These are phyloP conservation scores for Ardeotis arabs DNA, from an alignment of 2,113 vertebrate genomes.

Conservation along the genomic window DNA sequence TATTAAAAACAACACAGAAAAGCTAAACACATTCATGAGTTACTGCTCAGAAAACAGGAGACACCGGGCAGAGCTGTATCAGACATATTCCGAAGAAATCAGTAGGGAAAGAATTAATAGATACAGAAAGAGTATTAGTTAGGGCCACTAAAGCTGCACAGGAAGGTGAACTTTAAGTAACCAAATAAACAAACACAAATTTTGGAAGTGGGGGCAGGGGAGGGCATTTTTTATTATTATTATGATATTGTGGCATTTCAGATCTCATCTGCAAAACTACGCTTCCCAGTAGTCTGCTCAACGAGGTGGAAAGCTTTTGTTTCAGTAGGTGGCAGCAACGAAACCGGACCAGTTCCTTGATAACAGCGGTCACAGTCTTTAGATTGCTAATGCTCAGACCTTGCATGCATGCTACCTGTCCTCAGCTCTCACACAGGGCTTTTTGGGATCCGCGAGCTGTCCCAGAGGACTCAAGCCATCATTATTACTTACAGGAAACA, in stretches of 20 bases:
- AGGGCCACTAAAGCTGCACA: neutral
- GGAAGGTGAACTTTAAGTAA: neutral
- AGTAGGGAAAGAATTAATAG: slow-evolving; percentile 7
- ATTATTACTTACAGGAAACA: neutral
- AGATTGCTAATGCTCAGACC: neutral
- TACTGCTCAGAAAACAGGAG: neutral
- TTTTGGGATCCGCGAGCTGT: rapidly evolving
- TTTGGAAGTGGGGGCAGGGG: neutral
- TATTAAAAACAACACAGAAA: neutral
- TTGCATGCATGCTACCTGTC: rapidly evolving
- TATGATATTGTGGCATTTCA: slow-evolving; percentile 14
- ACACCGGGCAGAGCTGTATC: neutral
- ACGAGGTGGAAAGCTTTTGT: neutral
- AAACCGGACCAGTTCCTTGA: neutral
- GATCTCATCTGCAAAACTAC: neutral
- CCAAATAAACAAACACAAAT: neutral
- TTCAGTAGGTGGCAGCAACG: neutral
- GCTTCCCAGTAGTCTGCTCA: neutral
- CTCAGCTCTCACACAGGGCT: neutral
- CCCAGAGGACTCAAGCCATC: neutral
- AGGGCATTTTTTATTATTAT: neutral
- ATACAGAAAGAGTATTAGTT: neutral
- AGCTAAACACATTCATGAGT: neutral
- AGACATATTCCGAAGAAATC: neutral
- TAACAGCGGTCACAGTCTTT: neutral